A percentile compares a stretch with the other conserved stretches of the same genome.
These are phyloP conservation scores for Amiota mariae DNA, from an alignment of 2,888 invertebrate species.

Conservation along the genomic window DNA sequence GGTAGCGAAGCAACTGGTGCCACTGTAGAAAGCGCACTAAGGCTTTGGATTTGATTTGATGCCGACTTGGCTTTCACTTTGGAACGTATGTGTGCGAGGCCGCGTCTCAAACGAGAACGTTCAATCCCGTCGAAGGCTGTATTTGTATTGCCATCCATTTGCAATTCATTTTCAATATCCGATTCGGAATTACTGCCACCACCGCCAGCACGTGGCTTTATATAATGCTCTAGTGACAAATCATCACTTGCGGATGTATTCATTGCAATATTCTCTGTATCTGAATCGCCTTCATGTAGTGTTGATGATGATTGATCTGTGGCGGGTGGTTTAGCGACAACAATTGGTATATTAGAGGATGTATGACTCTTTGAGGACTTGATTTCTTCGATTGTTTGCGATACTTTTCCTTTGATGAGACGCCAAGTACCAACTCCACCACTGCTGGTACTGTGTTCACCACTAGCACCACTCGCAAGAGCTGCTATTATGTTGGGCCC, in stretches of 20 bases:
- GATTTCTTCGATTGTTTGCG: conserved; percentile 73
- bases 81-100: conserved; percentile 68
- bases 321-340: conserved; percentile 49
- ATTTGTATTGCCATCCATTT: conserved; percentile 50
- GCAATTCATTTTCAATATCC: conserved; percentile 65
- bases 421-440: conserved; percentile 71
- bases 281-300: conserved; percentile 67
- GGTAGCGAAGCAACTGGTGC: background rate
- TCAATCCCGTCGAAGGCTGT: conserved; percentile 53
- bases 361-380: conserved; percentile 68
- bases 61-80: conserved; percentile 66
- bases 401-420: conserved; percentile 72
- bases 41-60: conserved; percentile 30
- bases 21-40: conserved; percentile 35
- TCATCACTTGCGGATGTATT: conserved; percentile 68
- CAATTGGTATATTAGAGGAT: conserved; percentile 49
- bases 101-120: conserved; percentile 66
- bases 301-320: conserved; percentile 41
- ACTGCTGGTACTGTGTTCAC: conserved; percentile 32
- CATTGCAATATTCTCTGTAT: conserved; percentile 65
- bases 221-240: conserved; percentile 56
- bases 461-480: conserved; percentile 56
- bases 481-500: conserved; percentile 61
- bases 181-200: conserved; percentile 67
- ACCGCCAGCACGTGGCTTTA: conserved; percentile 42